phyloP scores from a whole-genome alignment of 2,888 invertebrate species.

The Heteromyza rotundicornis region DNA sequence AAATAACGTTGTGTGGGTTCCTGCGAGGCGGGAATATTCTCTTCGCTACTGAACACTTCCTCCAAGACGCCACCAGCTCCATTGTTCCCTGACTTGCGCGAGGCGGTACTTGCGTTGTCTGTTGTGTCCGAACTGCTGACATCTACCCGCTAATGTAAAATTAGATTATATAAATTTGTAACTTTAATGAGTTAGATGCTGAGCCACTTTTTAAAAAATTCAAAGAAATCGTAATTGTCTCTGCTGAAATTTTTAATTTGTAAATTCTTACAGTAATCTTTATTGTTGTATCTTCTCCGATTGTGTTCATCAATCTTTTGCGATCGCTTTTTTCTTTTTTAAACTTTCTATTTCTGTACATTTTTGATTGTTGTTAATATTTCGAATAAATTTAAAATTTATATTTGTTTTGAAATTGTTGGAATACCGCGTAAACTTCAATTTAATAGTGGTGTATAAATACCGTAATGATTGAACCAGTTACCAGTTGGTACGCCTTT shows the following conservation, averaged over 20 bases:
- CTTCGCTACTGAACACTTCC: constrained; percentile 48
- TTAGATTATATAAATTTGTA: no score
- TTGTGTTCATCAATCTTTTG: constrained; percentile 38
- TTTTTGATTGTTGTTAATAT: constrained; percentile 17
- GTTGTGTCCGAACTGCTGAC: no score
- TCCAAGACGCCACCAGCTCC: constrained; percentile 26
- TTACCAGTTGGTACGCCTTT: no score
- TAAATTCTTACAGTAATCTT: constrained; percentile 32
- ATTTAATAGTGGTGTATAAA: no score
- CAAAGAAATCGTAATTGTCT: no score
- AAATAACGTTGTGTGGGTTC: constrained; percentile 60
- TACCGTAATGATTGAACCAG: no score
- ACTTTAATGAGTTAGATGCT: no score
- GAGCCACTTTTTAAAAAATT: no score
- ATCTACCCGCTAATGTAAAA: no score
- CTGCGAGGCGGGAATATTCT: constrained; percentile 59
- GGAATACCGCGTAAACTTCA: no score
- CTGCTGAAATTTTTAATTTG: background rate
- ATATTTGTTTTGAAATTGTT: background rate
- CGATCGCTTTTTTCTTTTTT: constrained; percentile 31
- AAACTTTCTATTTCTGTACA: constrained; percentile 38
- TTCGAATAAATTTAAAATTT: no score
- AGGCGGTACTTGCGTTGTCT: background rate
- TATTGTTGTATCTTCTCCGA: constrained; percentile 54
- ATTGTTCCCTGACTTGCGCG: constrained; percentile 13